These are phyloP conservation scores for Parochlus steinenii DNA, from an alignment of 2,888 invertebrate genomes.

Conservation along the genomic window DNA sequence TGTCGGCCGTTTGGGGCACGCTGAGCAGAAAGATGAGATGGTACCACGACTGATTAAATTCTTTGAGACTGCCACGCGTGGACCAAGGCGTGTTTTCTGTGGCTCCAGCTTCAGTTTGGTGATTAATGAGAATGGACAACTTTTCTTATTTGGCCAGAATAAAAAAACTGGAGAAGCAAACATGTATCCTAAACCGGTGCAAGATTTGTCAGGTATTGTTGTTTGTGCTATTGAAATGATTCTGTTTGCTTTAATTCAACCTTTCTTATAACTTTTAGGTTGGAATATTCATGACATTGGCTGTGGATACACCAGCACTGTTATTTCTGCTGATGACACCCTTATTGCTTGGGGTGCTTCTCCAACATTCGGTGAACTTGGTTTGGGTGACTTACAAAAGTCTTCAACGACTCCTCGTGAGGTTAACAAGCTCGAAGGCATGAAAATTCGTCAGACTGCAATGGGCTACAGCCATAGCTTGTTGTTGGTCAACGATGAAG, in stretches of 20 bases:
- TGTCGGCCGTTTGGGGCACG: constrained; percentile 83
- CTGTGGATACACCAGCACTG: constrained; percentile 65
- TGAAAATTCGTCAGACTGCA: constrained; percentile 58
- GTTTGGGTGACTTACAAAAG: constrained; percentile 75
- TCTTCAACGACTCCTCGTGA: constrained; percentile 79
- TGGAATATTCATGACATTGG: constrained; percentile 80
- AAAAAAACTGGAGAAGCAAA: constrained; percentile 89
- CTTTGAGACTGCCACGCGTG: constrained; percentile 71
- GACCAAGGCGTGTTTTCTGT: constrained; percentile 64
- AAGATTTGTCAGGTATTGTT: constrained; percentile 56
- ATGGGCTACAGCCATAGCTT: constrained; percentile 80
- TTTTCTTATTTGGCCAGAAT: constrained; percentile 79
- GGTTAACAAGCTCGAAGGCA: constrained; percentile 56
- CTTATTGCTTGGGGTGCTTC: constrained; percentile 88
- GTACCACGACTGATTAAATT: constrained; percentile 76
- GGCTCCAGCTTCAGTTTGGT: constrained; percentile 79
- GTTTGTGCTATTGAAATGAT: constrained; percentile 1
- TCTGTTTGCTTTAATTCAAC: constrained; percentile 2
- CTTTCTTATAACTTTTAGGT: constrained; percentile 32
- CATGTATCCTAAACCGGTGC: constrained; percentile 92
- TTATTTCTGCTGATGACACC: constrained; percentile 79
- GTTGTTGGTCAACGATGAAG: constrained; percentile 37
- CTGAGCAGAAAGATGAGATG: constrained; percentile 82
- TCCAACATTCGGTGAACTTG: constrained; percentile 86
- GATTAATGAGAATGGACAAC: constrained; percentile 45